These are phyloP conservation scores for Sylvia borin DNA, from an alignment of 2,797 vertebrate genomes.

Conservation along the genomic window DNA sequence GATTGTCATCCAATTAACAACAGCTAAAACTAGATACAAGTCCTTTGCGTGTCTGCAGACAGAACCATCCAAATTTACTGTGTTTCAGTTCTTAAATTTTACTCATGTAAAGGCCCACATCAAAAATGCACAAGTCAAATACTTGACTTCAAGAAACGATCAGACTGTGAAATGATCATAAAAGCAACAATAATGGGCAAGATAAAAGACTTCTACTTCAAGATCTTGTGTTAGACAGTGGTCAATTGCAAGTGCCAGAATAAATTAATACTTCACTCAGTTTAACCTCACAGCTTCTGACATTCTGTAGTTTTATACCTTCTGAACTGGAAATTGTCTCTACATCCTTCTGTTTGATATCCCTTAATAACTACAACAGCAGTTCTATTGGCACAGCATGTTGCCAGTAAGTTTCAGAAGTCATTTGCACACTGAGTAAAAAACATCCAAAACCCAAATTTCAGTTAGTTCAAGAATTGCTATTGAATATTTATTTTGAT, in stretches of 20 bases:
- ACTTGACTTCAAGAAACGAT: background rate
- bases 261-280: background rate
- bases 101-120: background rate
- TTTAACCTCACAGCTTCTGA: background rate
- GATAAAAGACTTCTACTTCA: background rate
- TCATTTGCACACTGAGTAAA: background rate
- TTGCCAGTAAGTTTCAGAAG: background rate
- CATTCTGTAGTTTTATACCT: background rate
- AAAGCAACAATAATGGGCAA: background rate
- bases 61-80: background rate
- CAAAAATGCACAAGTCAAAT: background rate
- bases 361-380: background rate
- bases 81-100: background rate
- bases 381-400: background rate
- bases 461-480: background rate
- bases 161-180: background rate
- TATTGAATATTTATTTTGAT: background rate
- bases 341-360: background rate
- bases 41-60: background rate
- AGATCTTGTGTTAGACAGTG: background rate
- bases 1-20: background rate
- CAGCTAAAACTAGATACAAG: background rate
- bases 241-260: background rate
- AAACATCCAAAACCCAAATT: accelerated
- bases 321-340: background rate